These are phyloP conservation scores for Clinocottus analis DNA, from an alignment of 2,113 vertebrate species.

Conservation along the genomic window DNA sequence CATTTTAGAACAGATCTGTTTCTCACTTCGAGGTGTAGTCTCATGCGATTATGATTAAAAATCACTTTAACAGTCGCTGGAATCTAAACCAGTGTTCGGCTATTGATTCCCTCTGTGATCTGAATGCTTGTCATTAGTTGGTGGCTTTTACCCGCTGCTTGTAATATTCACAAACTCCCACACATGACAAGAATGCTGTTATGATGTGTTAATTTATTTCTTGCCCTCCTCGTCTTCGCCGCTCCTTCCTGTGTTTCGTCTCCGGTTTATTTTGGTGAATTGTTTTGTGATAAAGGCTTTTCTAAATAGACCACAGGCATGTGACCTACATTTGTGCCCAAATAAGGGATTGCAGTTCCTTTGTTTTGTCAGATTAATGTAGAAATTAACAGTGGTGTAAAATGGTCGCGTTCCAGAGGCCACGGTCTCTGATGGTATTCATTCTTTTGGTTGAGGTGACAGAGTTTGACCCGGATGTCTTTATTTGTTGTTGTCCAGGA, in stretches of 20 bases:
- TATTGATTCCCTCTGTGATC: not conserved
- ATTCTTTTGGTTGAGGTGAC: not conserved
- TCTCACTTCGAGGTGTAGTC: not conserved
- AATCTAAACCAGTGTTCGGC: not conserved
- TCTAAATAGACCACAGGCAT: slow-evolving; percentile 7
- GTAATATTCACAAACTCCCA: not conserved
- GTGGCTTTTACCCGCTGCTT: not conserved
- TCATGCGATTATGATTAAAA: not conserved
- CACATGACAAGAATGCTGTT: not conserved
- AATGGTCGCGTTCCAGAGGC: not conserved
- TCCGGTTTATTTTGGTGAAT: slow-evolving; percentile 26
- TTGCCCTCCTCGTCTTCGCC: slow-evolving; percentile 25
- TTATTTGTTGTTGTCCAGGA: not conserved
- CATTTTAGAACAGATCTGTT: not conserved
- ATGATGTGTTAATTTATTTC: slow-evolving; percentile 24
- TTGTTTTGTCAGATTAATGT: slow-evolving; percentile 21
- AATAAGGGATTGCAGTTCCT: slow-evolving; percentile 5
- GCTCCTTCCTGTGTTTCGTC: not conserved
- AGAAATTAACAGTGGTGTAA: slow-evolving; percentile 1
- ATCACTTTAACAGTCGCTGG: not conserved
- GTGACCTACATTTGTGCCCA: slow-evolving; percentile 46
- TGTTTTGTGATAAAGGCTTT: slow-evolving; percentile 14
- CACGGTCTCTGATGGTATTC: not conserved
- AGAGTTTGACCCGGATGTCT: not conserved
- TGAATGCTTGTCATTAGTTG: not conserved